phyloP scores from a whole-genome alignment of 2,888 invertebrate genomes.

The Eilema griseolum region DNA sequence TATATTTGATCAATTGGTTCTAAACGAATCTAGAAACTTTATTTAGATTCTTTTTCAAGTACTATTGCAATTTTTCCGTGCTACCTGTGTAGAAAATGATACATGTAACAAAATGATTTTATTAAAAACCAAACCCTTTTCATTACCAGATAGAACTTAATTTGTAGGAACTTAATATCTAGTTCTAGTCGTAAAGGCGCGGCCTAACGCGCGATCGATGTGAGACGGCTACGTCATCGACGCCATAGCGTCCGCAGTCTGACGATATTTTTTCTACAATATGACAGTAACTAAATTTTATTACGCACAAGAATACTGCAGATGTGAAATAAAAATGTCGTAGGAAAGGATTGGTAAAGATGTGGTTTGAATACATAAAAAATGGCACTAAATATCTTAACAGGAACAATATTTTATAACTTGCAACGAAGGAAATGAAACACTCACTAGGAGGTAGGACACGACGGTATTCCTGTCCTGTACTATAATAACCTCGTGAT shows the following conservation, averaged over 20 bases:
- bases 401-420: constrained; percentile 16
- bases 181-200: constrained; percentile 47
- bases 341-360: constrained; percentile 6
- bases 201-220: constrained; percentile 49
- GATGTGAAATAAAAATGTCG: constrained; percentile 15
- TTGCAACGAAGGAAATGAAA: not conserved
- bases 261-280: constrained; percentile 26
- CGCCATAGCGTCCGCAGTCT: constrained; percentile 35
- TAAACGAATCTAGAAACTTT: too few species aligned
- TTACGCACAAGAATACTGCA: constrained; percentile 17
- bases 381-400: constrained; percentile 23
- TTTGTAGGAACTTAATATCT: constrained; percentile 26
- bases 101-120: not conserved
- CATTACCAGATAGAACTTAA: constrained; percentile 33
- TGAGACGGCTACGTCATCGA: constrained; percentile 39
- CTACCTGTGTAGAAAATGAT: not conserved
- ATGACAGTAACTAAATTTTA: constrained; percentile 24
- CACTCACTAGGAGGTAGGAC: too few species aligned
- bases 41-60: not conserved
- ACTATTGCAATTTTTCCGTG: not conserved
- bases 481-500: too few species aligned
- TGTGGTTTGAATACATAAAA: constrained; percentile 24
- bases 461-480: too few species aligned
- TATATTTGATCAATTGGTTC: too few species aligned
- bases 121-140: not conserved